Conservation (phyloP, 2,797 vertebrate species). For the Strix occidentalis region DNA sequence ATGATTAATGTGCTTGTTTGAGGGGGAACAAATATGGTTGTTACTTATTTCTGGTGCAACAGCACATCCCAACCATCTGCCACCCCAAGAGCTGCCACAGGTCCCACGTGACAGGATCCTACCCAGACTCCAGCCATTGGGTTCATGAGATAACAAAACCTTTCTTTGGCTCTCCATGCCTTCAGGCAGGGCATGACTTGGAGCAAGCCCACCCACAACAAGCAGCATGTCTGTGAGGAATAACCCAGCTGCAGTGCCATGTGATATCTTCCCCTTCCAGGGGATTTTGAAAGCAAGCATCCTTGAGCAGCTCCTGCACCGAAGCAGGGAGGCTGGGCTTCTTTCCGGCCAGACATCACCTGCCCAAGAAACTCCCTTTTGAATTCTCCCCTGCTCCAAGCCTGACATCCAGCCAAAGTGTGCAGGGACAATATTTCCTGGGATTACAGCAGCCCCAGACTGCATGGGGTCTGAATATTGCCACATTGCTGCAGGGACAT, state of each 20-base stretch:
- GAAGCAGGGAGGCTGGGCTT: background rate
- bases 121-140: background rate
- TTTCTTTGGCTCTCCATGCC: background rate
- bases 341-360: background rate
- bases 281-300: background rate
- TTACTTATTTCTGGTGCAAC: background rate
- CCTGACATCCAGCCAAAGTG: background rate
- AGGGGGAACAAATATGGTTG: background rate
- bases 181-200: slow-evolving; percentile 14
- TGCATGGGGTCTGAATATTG: background rate
- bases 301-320: accelerated
- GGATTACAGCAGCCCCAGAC: background rate
- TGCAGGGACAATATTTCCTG: background rate
- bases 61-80: background rate
- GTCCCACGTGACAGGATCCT: slow-evolving; percentile 25
- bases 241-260: background rate
- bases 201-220: slow-evolving; percentile 33
- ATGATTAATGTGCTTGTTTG: background rate
- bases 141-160: background rate
- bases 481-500: background rate
- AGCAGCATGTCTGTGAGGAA: background rate
- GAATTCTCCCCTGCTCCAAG: background rate
- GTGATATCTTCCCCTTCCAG: background rate
- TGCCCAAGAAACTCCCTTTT: background rate
- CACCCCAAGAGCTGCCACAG: background rate